Conservation (phyloP, 2,797 vertebrate species). For the Discoglossus pictus region DNA sequence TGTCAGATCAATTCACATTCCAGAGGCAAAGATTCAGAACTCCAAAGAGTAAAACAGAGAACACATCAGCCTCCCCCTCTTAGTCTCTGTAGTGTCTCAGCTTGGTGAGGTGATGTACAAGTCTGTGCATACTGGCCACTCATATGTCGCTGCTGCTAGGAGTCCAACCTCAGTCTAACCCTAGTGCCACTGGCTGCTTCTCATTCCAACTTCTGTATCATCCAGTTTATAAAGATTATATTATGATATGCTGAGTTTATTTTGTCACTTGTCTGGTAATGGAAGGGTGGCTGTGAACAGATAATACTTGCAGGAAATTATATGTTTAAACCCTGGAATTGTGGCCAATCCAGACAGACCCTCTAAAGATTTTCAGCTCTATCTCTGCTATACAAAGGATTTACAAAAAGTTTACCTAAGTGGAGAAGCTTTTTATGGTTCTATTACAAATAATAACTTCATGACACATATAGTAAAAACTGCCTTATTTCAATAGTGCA, state of each 20-base stretch:
- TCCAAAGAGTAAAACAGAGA: constrained; percentile 24
- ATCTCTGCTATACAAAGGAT: too few species aligned
- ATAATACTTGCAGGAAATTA: too few species aligned
- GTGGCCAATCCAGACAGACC: too few species aligned
- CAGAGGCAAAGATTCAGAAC: constrained; percentile 36
- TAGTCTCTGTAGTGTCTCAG: constrained; percentile 12
- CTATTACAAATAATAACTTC: too few species aligned
- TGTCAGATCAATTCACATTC: constrained; percentile 47
- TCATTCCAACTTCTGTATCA: neutral
- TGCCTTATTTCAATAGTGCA: too few species aligned
- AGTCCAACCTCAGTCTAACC: neutral
- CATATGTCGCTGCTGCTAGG: neutral
- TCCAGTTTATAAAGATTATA: too few species aligned
- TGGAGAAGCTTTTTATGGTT: too few species aligned
- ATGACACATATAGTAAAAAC: too few species aligned
- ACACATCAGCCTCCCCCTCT: constrained; percentile 2
- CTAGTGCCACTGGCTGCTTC: neutral
- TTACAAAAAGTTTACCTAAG: too few species aligned
- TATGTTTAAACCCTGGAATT: too few species aligned
- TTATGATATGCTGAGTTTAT: neutral
- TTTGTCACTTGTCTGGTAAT: neutral
- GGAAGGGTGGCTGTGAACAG: neutral
- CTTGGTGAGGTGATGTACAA: neutral
- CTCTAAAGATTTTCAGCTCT: too few species aligned
- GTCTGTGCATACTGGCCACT: neutral